Evolutionary conservation across 2,113 vertebrate genomes (phyloP).

Genomic region (Cyanocitta stelleri): DNA sequence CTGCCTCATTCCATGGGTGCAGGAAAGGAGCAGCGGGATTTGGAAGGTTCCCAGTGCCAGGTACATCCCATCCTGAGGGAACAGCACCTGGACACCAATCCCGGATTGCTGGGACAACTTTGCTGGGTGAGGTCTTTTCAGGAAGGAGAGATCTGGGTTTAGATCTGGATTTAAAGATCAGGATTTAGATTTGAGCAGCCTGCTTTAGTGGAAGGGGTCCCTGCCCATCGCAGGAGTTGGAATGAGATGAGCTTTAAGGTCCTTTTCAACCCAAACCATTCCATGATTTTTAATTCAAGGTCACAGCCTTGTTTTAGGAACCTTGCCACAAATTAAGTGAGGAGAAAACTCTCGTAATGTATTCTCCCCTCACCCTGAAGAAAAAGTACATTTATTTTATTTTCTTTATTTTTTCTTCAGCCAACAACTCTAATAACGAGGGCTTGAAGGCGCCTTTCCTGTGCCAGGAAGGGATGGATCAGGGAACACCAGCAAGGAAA

Average conservation of each 20-base stretch:
- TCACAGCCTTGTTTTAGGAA: neutral
- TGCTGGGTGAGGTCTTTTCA: neutral
- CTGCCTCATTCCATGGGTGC: neutral
- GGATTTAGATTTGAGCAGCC: neutral
- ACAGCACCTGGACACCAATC: neutral
- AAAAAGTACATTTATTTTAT: neutral
- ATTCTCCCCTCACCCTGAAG: neutral
- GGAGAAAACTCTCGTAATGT: neutral
- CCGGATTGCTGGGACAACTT: neutral
- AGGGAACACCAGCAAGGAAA: neutral
- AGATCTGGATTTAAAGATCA: neutral
- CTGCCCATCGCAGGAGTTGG: neutral
- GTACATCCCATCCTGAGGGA: neutral
- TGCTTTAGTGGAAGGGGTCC: neutral
- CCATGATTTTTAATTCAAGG: neutral
- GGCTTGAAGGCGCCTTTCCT: neutral
- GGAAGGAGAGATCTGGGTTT: neutral
- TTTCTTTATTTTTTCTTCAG: neutral
- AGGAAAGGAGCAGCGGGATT: neutral
- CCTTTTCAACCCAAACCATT: neutral
- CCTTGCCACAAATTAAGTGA: neutral
- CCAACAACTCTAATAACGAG: neutral
- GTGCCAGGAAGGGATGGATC: rapidly evolving
- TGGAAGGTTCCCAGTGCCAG: neutral
- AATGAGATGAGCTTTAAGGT: neutral